Evolutionary conservation across 23 tunicate species (phyloP), one percentile per base, ranked within the genome.

Genomic region (Aplidium turbinatum): DNA sequence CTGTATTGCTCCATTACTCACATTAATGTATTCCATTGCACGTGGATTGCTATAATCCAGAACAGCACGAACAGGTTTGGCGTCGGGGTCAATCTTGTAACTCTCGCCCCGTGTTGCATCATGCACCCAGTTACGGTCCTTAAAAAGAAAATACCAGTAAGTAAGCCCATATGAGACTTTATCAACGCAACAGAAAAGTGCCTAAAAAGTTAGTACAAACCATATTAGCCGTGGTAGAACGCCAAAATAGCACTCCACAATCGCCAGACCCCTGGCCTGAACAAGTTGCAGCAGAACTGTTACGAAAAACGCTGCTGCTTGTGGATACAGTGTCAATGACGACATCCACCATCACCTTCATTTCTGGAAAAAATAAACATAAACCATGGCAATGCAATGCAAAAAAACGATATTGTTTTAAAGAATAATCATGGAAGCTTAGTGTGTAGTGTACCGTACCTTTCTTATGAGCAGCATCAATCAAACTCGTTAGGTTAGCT

Each of bases 301-400:
- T 18, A 4, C 1, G 13, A 27, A 81, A 81, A 16, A 21, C 21
- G 13, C 20, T 20, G 62, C 63, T 60, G 33, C 42, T 20, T 3
- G 48, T 62, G 20, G 79, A 30, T 11, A 81, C 63, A 22, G 87
- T 39, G 61, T 81, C 87, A 18, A 81, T 62, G 1, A 23, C 55
- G 0, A 81, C 26, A 46, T 81, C 87, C 26, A 81, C 53, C 11
- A 73, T 25, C 0, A 81, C 47, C 29, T 81, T 58, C 33, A 78
- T 26, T 28, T 38, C 82, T 63, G 58, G 32, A 57, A 22, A 57
- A 5, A 57, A 0, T 7, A n/a, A 13, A 13, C 22, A 56, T 13
- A 56, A 19, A n/a, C 22, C 16, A n/a, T 13, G 63, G 7, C 22
- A n/a, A n/a, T n/a, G n/a, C n/a, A n/a, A n/a, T n/a, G n/a, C n/a